phyloP scores from a whole-genome alignment of 2,113 vertebrate genomes.

The Phocoena sinus region DNA sequence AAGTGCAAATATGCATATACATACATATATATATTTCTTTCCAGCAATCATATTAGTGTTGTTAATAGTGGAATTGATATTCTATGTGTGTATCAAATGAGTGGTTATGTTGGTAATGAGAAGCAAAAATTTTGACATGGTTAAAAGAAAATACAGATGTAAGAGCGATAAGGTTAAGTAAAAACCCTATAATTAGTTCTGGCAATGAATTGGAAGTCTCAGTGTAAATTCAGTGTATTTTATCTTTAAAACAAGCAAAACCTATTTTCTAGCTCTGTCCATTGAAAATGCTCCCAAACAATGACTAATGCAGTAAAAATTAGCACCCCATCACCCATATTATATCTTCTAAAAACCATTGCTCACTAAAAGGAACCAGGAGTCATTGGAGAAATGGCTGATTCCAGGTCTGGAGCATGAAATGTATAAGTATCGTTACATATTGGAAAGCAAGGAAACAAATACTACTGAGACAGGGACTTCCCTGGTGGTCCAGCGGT shows the following conservation, averaged over 20 bases:
- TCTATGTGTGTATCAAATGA: neutral
- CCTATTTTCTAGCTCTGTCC: neutral
- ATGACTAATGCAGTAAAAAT: neutral
- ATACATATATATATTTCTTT: neutral
- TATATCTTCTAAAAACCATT: neutral
- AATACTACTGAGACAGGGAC: neutral
- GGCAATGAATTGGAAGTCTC: neutral
- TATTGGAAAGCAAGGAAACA: neutral
- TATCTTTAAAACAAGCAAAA: conserved; percentile 27
- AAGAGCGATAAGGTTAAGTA: neutral
- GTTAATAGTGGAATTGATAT: neutral
- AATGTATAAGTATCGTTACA: neutral
- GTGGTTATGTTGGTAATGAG: neutral
- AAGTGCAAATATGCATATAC: neutral
- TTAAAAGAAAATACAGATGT: neutral
- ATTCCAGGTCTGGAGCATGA: neutral
- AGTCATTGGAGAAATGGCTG: neutral
- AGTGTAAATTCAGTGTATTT: neutral
- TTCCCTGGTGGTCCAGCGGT: no score
- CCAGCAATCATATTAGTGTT: neutral
- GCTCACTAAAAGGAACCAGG: neutral
- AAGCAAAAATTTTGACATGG: neutral
- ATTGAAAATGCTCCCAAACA: neutral
- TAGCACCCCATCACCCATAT: neutral
- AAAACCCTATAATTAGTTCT: neutral